Conservation (phyloP, 2,797 vertebrate genomes). For the Arctocebus calabarensis region DNA sequence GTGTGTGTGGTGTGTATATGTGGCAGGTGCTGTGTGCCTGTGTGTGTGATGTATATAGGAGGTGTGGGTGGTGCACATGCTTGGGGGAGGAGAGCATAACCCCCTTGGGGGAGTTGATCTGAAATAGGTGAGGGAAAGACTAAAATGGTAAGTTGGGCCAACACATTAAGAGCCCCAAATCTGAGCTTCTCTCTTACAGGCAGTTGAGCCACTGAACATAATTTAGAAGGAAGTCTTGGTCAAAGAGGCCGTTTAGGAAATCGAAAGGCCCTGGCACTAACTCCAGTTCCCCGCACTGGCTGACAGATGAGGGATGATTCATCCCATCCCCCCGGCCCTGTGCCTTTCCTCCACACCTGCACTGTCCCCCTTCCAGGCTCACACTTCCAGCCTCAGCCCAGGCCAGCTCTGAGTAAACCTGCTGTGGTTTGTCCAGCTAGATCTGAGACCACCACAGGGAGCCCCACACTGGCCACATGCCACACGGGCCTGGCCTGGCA, state of each 20-base stretch:
- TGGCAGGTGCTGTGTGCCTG: fast-evolving
- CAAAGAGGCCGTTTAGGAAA: background rate
- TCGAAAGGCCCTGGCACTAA: background rate
- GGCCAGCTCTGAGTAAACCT: background rate
- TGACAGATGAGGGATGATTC: background rate
- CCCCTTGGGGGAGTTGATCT: background rate
- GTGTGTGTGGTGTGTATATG: background rate
- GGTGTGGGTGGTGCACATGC: background rate
- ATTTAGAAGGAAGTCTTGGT: background rate
- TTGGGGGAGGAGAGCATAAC: background rate
- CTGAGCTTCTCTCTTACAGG: background rate
- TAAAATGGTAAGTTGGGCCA: background rate
- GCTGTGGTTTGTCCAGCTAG: background rate
- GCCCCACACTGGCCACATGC: background rate
- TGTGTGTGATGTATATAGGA: background rate
- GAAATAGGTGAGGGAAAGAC: background rate
- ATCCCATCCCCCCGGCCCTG: background rate
- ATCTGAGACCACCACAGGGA: background rate
- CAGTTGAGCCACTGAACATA: background rate
- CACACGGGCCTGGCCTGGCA: background rate
- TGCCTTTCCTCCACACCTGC: background rate
- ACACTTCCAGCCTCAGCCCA: background rate
- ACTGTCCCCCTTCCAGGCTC: background rate
- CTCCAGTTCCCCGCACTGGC: background rate
- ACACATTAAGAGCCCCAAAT: background rate